Conservation (phyloP, 2,888 invertebrate genomes). For the Escarpia spicata region DNA sequence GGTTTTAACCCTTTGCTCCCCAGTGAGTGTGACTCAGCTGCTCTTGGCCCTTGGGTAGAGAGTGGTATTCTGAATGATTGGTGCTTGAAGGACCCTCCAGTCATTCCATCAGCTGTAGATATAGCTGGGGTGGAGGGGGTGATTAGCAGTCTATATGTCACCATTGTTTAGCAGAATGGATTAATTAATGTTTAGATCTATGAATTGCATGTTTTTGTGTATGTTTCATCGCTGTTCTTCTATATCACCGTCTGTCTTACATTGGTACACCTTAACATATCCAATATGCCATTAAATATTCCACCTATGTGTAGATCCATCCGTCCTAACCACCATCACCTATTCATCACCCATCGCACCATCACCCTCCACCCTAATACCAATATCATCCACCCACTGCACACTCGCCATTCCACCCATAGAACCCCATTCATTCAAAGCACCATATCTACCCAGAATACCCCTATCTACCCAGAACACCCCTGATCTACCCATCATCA, state of each 20-base stretch:
- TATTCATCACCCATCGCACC: too few relatives aligned
- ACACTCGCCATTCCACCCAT: too few relatives aligned
- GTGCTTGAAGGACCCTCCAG: neutral
- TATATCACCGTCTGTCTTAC: too few relatives aligned
- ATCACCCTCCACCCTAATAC: too few relatives aligned
- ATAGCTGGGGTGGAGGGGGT: neutral
- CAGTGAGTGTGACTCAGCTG: neutral
- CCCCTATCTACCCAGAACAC: too few relatives aligned
- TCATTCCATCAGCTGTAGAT: neutral
- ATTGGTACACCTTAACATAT: neutral
- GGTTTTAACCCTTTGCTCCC: conserved; percentile 2
- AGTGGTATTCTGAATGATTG: neutral
- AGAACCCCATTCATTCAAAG: too few relatives aligned
- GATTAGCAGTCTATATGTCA: neutral
- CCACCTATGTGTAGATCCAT: neutral
- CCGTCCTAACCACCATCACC: too few relatives aligned
- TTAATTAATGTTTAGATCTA: neutral
- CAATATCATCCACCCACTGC: too few relatives aligned
- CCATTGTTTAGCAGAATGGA: neutral
- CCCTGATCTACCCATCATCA: neutral
- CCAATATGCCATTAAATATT: neutral
- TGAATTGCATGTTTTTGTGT: neutral
- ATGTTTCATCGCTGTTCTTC: neutral
- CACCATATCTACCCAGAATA: too few relatives aligned
- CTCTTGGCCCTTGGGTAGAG: neutral